Evolutionary conservation across 2,888 invertebrate species (phyloP).

Genomic region (Standfussiana lucernea): DNA sequence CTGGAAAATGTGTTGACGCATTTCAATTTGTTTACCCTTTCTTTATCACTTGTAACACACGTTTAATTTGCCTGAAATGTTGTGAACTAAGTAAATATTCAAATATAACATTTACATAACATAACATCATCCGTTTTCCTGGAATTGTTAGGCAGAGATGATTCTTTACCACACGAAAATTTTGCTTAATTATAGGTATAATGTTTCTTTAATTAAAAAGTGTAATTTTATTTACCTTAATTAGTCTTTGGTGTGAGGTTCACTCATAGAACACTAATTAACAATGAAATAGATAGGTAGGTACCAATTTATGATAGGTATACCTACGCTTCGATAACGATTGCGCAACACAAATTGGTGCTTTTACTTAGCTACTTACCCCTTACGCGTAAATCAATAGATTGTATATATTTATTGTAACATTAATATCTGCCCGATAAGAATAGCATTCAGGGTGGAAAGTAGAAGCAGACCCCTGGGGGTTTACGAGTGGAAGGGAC

Average conservation of each 20-base stretch:
- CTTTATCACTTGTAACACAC: constrained; percentile 29
- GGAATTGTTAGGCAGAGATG: not conserved
- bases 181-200: not conserved
- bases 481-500: too few species aligned
- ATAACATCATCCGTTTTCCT: not conserved
- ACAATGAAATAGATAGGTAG: not conserved
- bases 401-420: not conserved
- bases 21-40: constrained; percentile 47
- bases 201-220: not conserved
- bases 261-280: too few species aligned
- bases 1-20: constrained; percentile 44
- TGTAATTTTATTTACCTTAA: not conserved
- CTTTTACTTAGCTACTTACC: not conserved
- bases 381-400: not conserved
- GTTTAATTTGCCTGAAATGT: constrained; percentile 22
- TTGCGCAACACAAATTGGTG: constrained; percentile 6
- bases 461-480: not conserved
- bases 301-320: not conserved
- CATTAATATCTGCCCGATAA: not conserved
- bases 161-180: not conserved
- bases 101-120: constrained; percentile 2
- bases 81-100: not conserved
- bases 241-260: not conserved
- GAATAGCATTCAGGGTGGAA: not conserved
- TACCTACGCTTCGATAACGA: too few species aligned